A percentile compares a stretch with the other conserved stretches of the same genome.
Evolutionary conservation across 2,888 invertebrate genomes (phyloP).

Genomic region (Electrophaes corylata): DNA sequence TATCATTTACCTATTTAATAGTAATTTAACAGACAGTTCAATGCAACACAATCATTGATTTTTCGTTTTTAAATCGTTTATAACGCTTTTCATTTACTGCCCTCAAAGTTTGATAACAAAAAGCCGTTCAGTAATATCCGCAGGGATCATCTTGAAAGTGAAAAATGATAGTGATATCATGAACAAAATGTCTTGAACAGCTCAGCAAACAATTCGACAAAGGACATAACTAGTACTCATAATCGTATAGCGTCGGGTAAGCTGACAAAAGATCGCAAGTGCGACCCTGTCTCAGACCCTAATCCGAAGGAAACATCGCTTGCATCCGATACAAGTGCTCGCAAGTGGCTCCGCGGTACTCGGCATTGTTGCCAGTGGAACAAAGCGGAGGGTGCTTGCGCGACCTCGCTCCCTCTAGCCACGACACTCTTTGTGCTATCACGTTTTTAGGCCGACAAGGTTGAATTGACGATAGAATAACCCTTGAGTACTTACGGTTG

Average conservation of each 20-base stretch:
- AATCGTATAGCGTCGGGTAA: constrained; percentile 19
- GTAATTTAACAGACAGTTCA: too few relatives aligned
- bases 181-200: too few relatives aligned
- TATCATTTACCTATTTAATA: too few relatives aligned
- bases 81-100: too few relatives aligned
- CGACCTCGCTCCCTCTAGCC: constrained; percentile 66
- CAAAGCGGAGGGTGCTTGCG: constrained; percentile 77
- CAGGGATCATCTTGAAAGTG: too few relatives aligned
- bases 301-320: constrained; percentile 76
- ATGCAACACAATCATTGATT: too few relatives aligned
- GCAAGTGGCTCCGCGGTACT: constrained; percentile 61
- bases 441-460: constrained; percentile 75
- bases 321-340: constrained; percentile 78
- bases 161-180: too few relatives aligned
- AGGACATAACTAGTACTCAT: constrained; percentile 30
- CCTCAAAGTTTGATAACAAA: too few relatives aligned
- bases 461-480: constrained; percentile 66
- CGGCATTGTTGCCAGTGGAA: constrained; percentile 79
- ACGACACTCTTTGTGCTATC: constrained; percentile 77
- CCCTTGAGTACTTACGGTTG: constrained; percentile 42
- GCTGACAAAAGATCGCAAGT: constrained; percentile 42
- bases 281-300: constrained; percentile 59
- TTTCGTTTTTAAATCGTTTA: too few relatives aligned
- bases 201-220: constrained; percentile 17
- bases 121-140: too few relatives aligned